Evolutionary conservation across 1,140 invertebrate species (phyloP).

Genomic region (Bombus superbus): DNA sequence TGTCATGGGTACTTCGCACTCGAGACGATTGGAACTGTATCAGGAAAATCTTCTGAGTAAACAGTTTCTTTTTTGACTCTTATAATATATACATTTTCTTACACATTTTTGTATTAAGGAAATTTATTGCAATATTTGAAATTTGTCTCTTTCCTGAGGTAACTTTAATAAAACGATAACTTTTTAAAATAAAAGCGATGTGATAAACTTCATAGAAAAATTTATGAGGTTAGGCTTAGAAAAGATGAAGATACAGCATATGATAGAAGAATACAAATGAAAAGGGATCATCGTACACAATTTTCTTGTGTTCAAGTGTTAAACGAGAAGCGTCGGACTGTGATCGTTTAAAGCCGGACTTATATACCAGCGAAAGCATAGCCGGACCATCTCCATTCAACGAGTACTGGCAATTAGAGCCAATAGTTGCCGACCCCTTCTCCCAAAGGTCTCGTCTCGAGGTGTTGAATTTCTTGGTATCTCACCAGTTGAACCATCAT

Average conservation of each 20-base stretch:
- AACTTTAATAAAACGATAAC: too few relatives aligned
- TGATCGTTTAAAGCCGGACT: constrained; percentile 45
- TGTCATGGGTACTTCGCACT: neutral
- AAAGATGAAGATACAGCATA: neutral
- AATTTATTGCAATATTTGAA: neutral
- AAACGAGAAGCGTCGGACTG: constrained; percentile 71
- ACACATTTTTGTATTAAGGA: neutral
- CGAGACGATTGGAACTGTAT: neutral
- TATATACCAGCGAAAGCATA: constrained; percentile 49
- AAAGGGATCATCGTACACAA: constrained; percentile 19
- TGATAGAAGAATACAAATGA: neutral
- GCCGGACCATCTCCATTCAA: constrained; percentile 52
- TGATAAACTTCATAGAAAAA: neutral
- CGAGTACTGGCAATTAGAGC: constrained; percentile 62
- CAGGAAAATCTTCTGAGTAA: neutral
- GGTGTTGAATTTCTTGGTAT: constrained; percentile 69
- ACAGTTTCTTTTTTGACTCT: too few relatives aligned
- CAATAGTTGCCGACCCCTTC: constrained; percentile 56
- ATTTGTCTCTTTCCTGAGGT: neutral
- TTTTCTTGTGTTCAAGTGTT: constrained; percentile 64
- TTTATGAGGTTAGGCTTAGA: neutral
- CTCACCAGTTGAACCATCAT: constrained; percentile 46
- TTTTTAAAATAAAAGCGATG: too few relatives aligned
- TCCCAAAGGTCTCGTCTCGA: constrained; percentile 59
- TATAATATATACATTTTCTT: neutral